Percentiles rank a stretch among this genome's conserved stretches.
phyloP scores from a whole-genome alignment of 2,113 vertebrate genomes.

The Laticauda laticaudata region DNA sequence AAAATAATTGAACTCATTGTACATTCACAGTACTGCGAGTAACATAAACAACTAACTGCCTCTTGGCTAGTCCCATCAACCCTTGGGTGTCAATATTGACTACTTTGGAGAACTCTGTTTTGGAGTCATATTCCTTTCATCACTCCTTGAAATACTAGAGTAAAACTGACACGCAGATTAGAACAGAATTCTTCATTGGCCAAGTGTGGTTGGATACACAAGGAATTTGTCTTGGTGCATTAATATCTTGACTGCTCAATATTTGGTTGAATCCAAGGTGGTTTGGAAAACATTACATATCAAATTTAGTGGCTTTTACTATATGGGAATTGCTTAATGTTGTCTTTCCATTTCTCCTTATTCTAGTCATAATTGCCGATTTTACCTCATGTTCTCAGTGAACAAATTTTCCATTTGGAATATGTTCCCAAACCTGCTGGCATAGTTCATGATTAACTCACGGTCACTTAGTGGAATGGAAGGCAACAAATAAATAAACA shows the following conservation, averaged over 20 bases:
- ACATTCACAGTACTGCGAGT: not conserved
- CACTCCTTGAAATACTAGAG: not conserved
- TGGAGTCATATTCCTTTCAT: not conserved
- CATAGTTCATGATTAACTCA: not conserved
- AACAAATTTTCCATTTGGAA: not conserved
- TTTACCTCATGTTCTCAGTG: not conserved
- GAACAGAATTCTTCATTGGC: no score
- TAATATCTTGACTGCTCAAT: not conserved
- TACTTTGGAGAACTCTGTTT: not conserved
- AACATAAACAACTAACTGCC: not conserved
- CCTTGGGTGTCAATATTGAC: not conserved
- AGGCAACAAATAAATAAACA: not conserved
- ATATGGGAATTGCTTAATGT: not conserved
- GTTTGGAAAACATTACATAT: not conserved
- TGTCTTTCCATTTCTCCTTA: not conserved
- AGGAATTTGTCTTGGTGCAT: no score
- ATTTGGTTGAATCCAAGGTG: not conserved
- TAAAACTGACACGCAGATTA: not conserved
- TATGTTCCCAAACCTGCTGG: not conserved
- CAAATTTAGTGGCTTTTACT: not conserved
- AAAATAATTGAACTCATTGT: not conserved
- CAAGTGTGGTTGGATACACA: no score
- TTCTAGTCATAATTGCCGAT: not conserved
- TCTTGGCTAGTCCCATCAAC: not conserved
- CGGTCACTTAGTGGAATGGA: not conserved